Conservation (phyloP, 2,888 invertebrate genomes). For the Watsonalla cultraria region DNA sequence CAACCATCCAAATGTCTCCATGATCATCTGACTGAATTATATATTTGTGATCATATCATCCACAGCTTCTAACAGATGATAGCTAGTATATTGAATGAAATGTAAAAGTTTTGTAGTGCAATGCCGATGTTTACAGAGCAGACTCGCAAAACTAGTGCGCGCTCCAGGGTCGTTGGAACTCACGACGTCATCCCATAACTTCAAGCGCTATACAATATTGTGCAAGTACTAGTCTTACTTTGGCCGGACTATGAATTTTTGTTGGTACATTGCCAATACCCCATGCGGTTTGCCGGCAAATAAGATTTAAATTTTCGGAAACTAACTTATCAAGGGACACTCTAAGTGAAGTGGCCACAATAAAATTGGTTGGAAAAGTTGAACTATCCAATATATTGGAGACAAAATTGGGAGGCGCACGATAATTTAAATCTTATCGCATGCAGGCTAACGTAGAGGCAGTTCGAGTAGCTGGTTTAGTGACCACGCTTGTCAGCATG, state of each 20-base stretch:
- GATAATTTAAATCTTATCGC: slow-evolving; percentile 76
- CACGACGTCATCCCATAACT: slow-evolving; percentile 49
- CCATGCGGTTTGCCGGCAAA: slow-evolving; percentile 49
- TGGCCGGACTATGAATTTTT: slow-evolving; percentile 42
- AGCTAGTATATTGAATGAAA: slow-evolving; percentile 37
- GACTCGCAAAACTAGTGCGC: slow-evolving; percentile 31
- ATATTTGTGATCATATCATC: slow-evolving; percentile 36
- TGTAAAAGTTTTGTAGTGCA: slow-evolving; percentile 43
- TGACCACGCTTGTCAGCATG: slow-evolving; percentile 90
- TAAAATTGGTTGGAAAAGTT: slow-evolving; percentile 21
- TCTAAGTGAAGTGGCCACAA: slow-evolving; percentile 26
- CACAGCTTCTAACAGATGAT: slow-evolving; percentile 41
- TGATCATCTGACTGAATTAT: slow-evolving; percentile 39
- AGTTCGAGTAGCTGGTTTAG: slow-evolving; percentile 88
- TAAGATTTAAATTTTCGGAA: slow-evolving; percentile 73
- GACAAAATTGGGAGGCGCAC: slow-evolving; percentile 33
- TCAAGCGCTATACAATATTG: slow-evolving; percentile 39
- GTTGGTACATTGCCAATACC: slow-evolving; percentile 58
- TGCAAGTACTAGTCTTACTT: slow-evolving; percentile 41
- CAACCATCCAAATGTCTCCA: slow-evolving; percentile 51
- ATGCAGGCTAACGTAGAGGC: slow-evolving; percentile 88
- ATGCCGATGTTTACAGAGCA: slow-evolving; percentile 37
- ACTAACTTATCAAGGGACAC: slow-evolving; percentile 32
- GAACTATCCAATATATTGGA: neutral
- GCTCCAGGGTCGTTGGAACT: slow-evolving; percentile 40